phyloP scores from a whole-genome alignment of 2,797 vertebrate species.

The Micromesistius poutassou region DNA sequence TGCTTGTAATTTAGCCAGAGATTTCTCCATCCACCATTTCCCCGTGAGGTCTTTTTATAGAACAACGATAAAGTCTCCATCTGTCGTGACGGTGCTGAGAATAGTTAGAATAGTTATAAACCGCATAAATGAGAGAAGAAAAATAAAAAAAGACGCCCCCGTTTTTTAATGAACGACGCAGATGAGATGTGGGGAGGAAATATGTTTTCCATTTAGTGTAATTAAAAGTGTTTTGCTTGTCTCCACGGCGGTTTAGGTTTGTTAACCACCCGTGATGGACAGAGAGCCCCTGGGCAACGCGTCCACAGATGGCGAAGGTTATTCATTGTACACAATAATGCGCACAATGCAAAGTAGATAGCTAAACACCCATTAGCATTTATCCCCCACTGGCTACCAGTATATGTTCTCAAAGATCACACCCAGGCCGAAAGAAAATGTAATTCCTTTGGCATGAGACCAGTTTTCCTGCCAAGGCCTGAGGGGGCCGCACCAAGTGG shows the following conservation, averaged over 20 bases:
- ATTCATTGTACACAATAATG: conserved; percentile 31
- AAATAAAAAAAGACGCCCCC: neutral
- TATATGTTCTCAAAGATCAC: conserved; percentile 23
- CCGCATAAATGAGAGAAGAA: conserved; percentile 1
- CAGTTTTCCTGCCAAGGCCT: neutral
- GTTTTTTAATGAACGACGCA: conserved; percentile 31
- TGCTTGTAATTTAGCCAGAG: conserved; percentile 44
- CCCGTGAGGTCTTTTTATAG: conserved; percentile 49
- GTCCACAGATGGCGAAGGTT: conserved; percentile 37
- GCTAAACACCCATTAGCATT: conserved; percentile 36
- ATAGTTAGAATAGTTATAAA: conserved; percentile 19
- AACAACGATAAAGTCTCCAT: conserved; percentile 50
- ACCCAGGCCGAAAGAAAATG: conserved; percentile 23
- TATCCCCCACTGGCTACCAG: neutral
- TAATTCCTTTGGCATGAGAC: conserved; percentile 9
- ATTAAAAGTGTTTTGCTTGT: conserved; percentile 41
- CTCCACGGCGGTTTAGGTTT: conserved; percentile 31
- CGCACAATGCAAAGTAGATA: conserved; percentile 33
- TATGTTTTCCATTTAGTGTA: conserved; percentile 32
- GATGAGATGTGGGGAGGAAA: conserved; percentile 30
- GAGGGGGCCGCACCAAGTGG: neutral
- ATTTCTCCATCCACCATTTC: conserved; percentile 56
- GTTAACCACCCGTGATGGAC: conserved; percentile 19
- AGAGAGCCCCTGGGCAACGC: conserved; percentile 35
- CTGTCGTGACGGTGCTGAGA: conserved; percentile 45